Evolutionary conservation across 2,113 vertebrate species (phyloP).

Genomic region (Phalacrocorax carbo): DNA sequence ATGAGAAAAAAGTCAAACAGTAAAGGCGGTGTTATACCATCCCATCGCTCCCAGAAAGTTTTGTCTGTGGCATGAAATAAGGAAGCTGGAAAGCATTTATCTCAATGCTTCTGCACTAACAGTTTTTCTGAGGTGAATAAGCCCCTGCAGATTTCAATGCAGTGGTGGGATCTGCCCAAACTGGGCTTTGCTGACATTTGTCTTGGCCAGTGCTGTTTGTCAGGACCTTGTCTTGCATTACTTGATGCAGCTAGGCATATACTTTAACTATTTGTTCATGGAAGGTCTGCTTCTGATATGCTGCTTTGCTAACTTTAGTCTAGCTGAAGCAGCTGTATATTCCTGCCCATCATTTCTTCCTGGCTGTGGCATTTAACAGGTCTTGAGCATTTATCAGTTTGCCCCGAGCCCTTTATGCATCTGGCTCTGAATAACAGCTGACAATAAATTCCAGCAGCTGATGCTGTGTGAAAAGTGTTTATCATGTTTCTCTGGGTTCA

Average conservation of each 20-base stretch:
- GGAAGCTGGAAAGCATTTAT: not conserved
- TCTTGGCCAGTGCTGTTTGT: not conserved
- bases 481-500: not conserved
- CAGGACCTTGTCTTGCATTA: not conserved
- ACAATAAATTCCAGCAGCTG: not conserved
- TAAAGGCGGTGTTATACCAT: not conserved
- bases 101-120: fast-evolving
- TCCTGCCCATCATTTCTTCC: not conserved
- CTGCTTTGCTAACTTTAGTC: not conserved
- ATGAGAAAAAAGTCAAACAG: not conserved
- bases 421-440: not conserved
- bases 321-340: not conserved
- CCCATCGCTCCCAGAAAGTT: not conserved
- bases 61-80: not conserved
- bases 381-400: not conserved
- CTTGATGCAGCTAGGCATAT: not conserved
- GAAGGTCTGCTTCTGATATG: not conserved
- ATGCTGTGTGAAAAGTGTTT: not conserved
- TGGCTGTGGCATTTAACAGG: not conserved
- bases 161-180: not conserved
- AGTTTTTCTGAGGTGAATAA: not conserved
- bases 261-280: not conserved
- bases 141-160: not conserved
- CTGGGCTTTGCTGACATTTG: not conserved
- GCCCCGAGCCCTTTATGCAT: not conserved